Base-by-base conservation (phyloP, 1,140 invertebrate genomes). In the Dolichoris vasculosae region DNA sequence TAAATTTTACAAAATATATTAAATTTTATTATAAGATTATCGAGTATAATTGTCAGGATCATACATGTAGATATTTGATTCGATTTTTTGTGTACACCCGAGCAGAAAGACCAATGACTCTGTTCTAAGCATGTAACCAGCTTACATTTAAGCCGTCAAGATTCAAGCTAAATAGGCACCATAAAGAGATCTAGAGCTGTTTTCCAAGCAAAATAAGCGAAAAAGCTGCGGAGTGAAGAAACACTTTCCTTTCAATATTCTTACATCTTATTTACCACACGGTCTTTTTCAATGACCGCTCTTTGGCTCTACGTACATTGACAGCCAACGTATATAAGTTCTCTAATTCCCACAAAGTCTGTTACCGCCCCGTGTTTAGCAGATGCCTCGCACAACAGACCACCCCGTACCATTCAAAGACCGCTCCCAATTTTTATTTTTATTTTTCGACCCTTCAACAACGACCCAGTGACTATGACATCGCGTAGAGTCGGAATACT, bases 321-420 rank as follows among this genome's bases (percentile, higher is more conserved):
- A 43, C 15, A 15, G 17, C 43, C 40, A n/a, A 26, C 75, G 11
- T 3, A 67, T 13, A 67, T 7, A 67, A 81, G 63, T 67, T 30
- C 51, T 73, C 20, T 89, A 89, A 91, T 90, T 88, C 88, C 83
- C 4, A 89, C 85, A 91, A 90, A 89, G 86, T 83, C 64, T 59
- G 26, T 69, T 15, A 73, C 76, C 77, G 78, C 46, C 79, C 80
- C 23, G 64, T 88, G 86, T 89, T 89, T 89, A 83, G 78, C 77
- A 67, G 67, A 85, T 43, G 17, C 82, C 83, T 76, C 46, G 80
- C 32, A 89, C 81, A 89, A 88, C 86, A 90, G 86, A 89, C 86
- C 87, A 89, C 85, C 87, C 79, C 35, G 59, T 80, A 30, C 38
- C 63, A 88, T 86, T 88, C 83, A 67, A n/a, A 30, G n/a, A 40